Percentiles rank a stretch among this genome's conserved stretches.
Evolutionary conservation across 1,140 invertebrate genomes (phyloP).

Genomic region (Zaprionus camerounensis): DNA sequence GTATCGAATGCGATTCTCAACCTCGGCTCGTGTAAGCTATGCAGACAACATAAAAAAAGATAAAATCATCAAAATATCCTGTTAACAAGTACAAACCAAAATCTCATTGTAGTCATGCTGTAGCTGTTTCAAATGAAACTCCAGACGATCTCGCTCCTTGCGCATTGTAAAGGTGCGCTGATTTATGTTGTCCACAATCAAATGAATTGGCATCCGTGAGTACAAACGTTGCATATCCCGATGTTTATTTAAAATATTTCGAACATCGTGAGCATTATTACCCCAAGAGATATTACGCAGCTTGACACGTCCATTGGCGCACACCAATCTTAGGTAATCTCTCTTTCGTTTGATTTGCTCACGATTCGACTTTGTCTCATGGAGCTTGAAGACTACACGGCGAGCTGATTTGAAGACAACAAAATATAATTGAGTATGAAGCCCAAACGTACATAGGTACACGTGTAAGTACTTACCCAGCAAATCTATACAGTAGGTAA

Average conservation of each 20-base stretch:
- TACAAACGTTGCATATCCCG: conserved; percentile 77
- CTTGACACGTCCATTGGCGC: conserved; percentile 67
- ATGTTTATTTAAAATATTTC: conserved; percentile 70
- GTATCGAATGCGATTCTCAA: conserved; percentile 77
- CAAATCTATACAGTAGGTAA: conserved; percentile 61
- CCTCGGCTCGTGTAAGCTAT: conserved; percentile 50
- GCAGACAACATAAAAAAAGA: too few relatives aligned
- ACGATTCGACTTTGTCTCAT: conserved; percentile 59
- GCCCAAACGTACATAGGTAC: background rate
- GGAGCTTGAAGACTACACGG: conserved; percentile 57
- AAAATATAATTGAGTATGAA: background rate
- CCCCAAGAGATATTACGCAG: conserved; percentile 64
- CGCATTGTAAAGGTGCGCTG: conserved; percentile 79
- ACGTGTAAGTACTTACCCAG: conserved; percentile 54
- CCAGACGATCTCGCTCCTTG: conserved; percentile 76
- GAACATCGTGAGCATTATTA: conserved; percentile 65
- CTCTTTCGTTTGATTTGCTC: conserved; percentile 48
- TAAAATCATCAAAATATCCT: background rate
- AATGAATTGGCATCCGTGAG: conserved; percentile 74
- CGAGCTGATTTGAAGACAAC: conserved; percentile 31
- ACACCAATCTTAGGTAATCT: conserved; percentile 57
- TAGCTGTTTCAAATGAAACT: conserved; percentile 53
- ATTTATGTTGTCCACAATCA: conserved; percentile 78
- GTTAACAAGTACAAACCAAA: conserved; percentile 30
- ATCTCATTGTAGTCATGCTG: conserved; percentile 56